Percentiles rank a stretch among this genome's conserved stretches.
These are phyloP conservation scores for Oriolus oriolus DNA, from an alignment of 2,113 vertebrate genomes.

Conservation along the genomic window DNA sequence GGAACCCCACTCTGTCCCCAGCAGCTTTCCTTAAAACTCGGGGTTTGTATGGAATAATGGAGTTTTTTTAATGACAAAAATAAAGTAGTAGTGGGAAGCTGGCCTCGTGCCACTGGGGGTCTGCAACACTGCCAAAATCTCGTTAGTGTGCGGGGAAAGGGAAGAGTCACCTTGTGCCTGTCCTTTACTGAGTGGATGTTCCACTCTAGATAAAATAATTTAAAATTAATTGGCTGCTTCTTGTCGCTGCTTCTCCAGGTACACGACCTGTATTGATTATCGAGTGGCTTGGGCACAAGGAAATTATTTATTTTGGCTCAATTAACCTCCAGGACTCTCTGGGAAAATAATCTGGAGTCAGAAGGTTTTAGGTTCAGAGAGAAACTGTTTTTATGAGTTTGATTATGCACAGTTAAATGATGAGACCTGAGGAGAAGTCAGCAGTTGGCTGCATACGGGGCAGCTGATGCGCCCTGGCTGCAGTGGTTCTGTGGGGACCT, in stretches of 20 bases:
- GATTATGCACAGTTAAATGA: fast-evolving
- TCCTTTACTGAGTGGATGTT: background rate
- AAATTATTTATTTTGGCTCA: background rate
- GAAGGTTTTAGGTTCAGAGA: background rate
- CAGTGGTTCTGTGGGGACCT: background rate
- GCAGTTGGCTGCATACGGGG: background rate
- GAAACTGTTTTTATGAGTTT: background rate
- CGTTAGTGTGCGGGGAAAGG: fast-evolving
- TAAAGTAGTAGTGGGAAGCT: background rate
- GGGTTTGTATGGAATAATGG: too few species aligned
- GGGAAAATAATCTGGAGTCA: background rate
- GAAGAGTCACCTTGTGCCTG: background rate
- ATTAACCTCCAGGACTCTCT: background rate
- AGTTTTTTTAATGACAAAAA: background rate
- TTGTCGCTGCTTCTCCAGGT: background rate
- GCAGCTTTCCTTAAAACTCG: background rate
- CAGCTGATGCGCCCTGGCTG: background rate
- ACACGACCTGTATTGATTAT: fast-evolving
- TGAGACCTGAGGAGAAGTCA: background rate
- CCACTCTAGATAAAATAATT: background rate
- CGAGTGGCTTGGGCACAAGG: background rate
- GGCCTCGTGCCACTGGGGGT: background rate
- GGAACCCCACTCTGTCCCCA: background rate
- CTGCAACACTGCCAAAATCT: background rate
- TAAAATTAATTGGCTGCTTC: background rate